Conservation (phyloP, 1,140 invertebrate species). For the Apis florea region DNA sequence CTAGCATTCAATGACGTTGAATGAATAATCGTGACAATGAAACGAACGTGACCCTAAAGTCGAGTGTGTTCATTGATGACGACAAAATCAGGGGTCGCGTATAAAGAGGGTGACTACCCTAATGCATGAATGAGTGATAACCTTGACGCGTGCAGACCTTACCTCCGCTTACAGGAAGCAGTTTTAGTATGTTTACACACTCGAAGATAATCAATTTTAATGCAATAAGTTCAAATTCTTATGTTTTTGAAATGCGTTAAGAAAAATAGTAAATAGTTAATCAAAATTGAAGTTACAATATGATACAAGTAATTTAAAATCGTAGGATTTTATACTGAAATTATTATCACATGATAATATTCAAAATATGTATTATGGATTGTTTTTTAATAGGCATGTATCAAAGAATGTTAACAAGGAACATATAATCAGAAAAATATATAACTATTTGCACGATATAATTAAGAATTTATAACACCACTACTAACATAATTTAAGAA, state of each 20-base stretch:
- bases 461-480: too few species aligned
- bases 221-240: not conserved
- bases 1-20: constrained; percentile 23
- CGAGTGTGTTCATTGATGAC: constrained; percentile 37
- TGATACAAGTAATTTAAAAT: not conserved
- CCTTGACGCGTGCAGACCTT: constrained; percentile 48
- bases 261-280: not conserved
- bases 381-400: not conserved
- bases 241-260: not conserved
- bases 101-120: constrained; percentile 27
- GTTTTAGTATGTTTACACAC: constrained; percentile 56
- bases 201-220: not conserved
- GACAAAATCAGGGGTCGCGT: constrained; percentile 21
- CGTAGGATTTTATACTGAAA: not conserved
- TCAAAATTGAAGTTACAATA: not conserved
- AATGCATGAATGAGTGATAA: constrained; percentile 41
- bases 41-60: constrained; percentile 21
- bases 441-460: too few species aligned
- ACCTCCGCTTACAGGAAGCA: constrained; percentile 40
- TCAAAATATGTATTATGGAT: not conserved
- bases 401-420: not conserved
- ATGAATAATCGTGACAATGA: constrained; percentile 35
- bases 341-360: not conserved
- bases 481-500: too few species aligned
- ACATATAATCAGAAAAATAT: too few species aligned